Conservation (phyloP, 2,888 invertebrate genomes). For the Trissoscelio sp. region DNA sequence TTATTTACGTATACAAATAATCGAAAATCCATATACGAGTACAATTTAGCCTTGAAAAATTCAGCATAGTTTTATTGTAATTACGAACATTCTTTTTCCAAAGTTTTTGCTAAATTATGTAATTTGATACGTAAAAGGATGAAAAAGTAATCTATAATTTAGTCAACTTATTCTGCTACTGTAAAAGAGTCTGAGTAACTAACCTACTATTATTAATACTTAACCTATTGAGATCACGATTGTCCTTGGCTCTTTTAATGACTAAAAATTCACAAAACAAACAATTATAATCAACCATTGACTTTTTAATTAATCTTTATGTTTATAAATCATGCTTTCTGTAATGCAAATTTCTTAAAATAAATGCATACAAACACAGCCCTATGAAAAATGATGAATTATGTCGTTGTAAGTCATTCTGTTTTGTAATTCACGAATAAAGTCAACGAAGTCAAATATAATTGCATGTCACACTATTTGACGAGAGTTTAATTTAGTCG, state of each 20-base stretch:
- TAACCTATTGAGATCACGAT: slow-evolving; percentile 31
- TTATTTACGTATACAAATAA: not conserved
- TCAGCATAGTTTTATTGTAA: not conserved
- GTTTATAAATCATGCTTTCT: not conserved
- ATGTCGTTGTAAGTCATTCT: slow-evolving; percentile 18
- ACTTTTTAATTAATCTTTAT: not conserved
- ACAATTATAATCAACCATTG: slow-evolving; percentile 3
- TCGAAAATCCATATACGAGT: too few relatives aligned
- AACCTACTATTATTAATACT: slow-evolving; percentile 35
- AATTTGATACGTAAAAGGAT: slow-evolving; percentile 15
- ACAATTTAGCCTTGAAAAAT: not conserved
- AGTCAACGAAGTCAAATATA: slow-evolving; percentile 15
- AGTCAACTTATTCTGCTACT: slow-evolving; percentile 20
- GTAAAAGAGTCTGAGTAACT: slow-evolving; percentile 27
- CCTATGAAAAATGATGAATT: not conserved
- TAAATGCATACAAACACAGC: slow-evolving; percentile 2
- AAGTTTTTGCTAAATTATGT: slow-evolving; percentile 9
- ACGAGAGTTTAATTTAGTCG: slow-evolving; percentile 26
- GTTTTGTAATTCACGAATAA: too few relatives aligned
- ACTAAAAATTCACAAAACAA: not conserved
- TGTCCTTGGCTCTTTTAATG: slow-evolving; percentile 38
- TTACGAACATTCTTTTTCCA: slow-evolving; percentile 1
- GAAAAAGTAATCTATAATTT: slow-evolving; percentile 37
- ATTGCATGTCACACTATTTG: slow-evolving; percentile 27
- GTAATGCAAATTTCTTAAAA: slow-evolving; percentile 8